Conservation (phyloP, 2,797 vertebrate species). For the Borostomias antarcticus region DNA sequence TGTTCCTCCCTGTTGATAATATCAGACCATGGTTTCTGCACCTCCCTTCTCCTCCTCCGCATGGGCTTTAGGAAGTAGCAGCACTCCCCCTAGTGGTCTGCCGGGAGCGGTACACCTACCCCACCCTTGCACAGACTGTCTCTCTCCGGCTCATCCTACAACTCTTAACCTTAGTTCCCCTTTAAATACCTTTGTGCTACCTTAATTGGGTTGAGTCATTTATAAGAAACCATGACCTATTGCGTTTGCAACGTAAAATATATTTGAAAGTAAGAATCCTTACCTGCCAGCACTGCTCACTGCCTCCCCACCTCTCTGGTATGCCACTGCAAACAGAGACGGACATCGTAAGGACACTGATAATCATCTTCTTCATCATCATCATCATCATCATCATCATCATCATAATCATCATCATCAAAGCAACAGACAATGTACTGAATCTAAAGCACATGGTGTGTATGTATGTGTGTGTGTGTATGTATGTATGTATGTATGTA, state of each 20-base stretch:
- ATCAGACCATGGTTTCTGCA: slow-evolving; percentile 13
- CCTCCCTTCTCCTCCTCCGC: slow-evolving; percentile 26
- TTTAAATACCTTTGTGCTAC: neutral
- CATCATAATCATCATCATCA: neutral
- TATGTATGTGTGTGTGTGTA: neutral
- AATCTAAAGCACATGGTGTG: neutral
- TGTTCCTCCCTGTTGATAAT: slow-evolving; percentile 60
- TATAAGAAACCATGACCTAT: too few species aligned
- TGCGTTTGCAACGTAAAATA: neutral
- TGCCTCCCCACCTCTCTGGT: slow-evolving; percentile 96
- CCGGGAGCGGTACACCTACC: slow-evolving; percentile 40
- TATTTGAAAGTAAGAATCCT: slow-evolving; percentile 53
- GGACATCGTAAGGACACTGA: slow-evolving; percentile 15
- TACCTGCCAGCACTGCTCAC: slow-evolving; percentile 98
- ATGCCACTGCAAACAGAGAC: slow-evolving; percentile 84
- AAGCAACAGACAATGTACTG: too few species aligned
- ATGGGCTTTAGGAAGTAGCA: slow-evolving; percentile 66
- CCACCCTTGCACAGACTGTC: neutral
- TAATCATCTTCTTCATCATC: neutral
- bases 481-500: slow-evolving; percentile 21
- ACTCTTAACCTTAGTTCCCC: neutral
- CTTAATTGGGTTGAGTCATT: neutral
- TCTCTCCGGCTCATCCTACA: neutral
- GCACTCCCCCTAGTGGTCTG: slow-evolving; percentile 85
- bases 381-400: slow-evolving; percentile 13